Base-by-base conservation (phyloP, 2,888 invertebrate genomes). In the Acrocera orbiculus region DNA sequence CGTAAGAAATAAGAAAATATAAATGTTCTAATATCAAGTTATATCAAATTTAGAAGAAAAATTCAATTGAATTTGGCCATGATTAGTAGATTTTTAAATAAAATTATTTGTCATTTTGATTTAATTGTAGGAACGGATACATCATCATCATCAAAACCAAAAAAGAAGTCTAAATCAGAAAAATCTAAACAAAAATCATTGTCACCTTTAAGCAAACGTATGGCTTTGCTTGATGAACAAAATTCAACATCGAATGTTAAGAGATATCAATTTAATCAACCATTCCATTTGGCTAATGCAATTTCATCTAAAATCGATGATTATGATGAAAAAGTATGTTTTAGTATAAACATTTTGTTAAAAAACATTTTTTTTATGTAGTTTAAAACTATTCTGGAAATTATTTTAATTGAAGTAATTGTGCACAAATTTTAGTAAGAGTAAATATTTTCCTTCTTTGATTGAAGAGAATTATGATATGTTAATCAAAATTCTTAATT, bases 201-300 rank as follows among this genome's bases (percentile, higher is more conserved):
- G 31, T 83, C 82, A 20, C 83, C 83, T 2, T 63, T 83, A 19
- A 82, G 81, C 59, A 83, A 83, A 53, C 72, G 82, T 9, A 79
- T 83, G 78, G 80, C 78, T 15, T 66, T 75, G 62, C 66, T 76
- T 58, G 66, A 73, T 35, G 70, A 72, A 29, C 63, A 44, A 20
- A 30, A 37, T 30, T 28, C 36, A 5, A 16, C 63, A 3, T 58
- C 34, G 60, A 64, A 41, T n/a, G n/a, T n/a, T n/a, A 43, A 39
- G 20, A 27, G 39, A 15, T 45, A 44, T 52, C 75, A 76, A 49
- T 78, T 75, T 55, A 77, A 76, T 56, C 77, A 78, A 51, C 76
- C 67, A 1, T 68, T 66, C 45, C 67, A 67, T 39, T 37, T 49
- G 34, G 45, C 47, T 1, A 66, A 65, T 28, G 10, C 34, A 16